Conservation (phyloP, 2,797 vertebrate species). For the Merluccius polli region DNA sequence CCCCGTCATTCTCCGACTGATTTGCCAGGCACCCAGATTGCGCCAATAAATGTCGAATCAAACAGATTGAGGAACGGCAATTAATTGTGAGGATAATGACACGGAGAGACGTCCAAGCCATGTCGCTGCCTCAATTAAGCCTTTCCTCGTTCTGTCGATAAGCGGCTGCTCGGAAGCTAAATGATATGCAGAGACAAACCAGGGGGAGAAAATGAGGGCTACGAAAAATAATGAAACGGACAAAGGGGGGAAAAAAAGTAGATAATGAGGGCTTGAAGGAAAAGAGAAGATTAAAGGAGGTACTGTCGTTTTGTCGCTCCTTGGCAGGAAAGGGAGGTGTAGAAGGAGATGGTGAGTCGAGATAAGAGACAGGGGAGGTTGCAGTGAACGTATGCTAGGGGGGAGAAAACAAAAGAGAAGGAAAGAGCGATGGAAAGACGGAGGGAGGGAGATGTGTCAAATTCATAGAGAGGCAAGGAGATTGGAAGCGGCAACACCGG, state of each 20-base stretch:
- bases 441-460: not conserved
- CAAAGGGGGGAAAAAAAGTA: slow-evolving; percentile 4
- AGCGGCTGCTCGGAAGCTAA: slow-evolving; percentile 52
- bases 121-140: slow-evolving; percentile 59
- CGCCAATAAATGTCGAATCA: slow-evolving; percentile 61
- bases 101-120: slow-evolving; percentile 55
- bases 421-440: slow-evolving; percentile 7
- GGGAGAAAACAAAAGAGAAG: not conserved
- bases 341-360: not conserved
- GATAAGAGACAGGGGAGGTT: not conserved
- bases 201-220: not conserved
- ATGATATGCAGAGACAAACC: slow-evolving; percentile 41
- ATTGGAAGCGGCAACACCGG: not conserved
- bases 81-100: slow-evolving; percentile 65
- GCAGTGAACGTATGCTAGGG: not conserved
- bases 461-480: not conserved
- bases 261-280: not conserved
- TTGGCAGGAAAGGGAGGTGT: not conserved
- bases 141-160: slow-evolving; percentile 48
- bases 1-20: slow-evolving; percentile 3
- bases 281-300: not conserved
- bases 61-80: slow-evolving; percentile 54
- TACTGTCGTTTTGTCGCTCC: not conserved
- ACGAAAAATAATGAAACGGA: not conserved
- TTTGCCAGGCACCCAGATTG: slow-evolving; percentile 48